These are phyloP conservation scores for Ceyx cyanopectus DNA, from an alignment of 2,113 vertebrate genomes.

Conservation along the genomic window DNA sequence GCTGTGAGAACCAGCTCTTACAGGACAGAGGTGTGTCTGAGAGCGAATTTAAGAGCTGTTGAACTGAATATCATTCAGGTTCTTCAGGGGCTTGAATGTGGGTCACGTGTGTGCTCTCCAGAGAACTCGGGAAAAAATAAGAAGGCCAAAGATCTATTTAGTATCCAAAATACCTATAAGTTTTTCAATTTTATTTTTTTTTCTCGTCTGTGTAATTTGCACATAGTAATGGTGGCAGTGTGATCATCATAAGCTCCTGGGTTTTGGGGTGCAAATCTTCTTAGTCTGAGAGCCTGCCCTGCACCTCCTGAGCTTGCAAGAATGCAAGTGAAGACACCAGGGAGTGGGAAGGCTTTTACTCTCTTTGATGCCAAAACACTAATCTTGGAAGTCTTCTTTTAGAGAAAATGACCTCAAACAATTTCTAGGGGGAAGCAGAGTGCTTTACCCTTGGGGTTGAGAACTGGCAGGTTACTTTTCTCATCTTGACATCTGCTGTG, in stretches of 20 bases:
- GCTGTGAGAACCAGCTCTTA: background rate
- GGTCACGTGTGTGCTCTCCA: rapidly evolving
- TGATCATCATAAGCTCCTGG: background rate
- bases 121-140: background rate
- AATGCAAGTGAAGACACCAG: background rate
- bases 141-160: background rate
- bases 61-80: background rate
- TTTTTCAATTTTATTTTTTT: background rate
- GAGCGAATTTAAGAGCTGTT: background rate
- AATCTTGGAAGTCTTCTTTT: background rate
- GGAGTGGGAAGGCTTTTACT: background rate
- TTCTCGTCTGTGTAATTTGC: background rate
- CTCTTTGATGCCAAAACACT: background rate
- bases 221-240: rapidly evolving
- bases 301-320: background rate
- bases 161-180: background rate
- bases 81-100: background rate
- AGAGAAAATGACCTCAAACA: background rate
- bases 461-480: background rate
- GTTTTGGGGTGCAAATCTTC: background rate
- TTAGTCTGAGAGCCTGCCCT: background rate
- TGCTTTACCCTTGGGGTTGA: background rate
- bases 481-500: background rate
- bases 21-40: background rate
- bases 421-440: background rate